phyloP scores from a whole-genome alignment of 2,113 vertebrate species.

The Otocyon megalotis region DNA sequence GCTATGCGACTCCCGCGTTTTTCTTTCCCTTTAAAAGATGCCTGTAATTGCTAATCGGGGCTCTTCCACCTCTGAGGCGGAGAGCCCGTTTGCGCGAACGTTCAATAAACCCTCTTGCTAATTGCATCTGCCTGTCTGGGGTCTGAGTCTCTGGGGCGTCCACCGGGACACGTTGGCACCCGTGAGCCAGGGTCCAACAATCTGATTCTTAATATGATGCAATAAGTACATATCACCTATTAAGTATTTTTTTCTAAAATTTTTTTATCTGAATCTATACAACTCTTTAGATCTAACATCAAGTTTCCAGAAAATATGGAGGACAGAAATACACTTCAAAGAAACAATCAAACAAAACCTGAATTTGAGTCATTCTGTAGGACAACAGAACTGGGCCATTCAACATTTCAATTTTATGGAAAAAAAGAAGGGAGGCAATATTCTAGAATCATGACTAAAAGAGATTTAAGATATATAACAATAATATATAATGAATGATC shows the following conservation, averaged over 20 bases:
- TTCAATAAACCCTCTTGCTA: no score
- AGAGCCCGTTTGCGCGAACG: no score
- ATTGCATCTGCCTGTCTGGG: no score
- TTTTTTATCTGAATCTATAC: neutral
- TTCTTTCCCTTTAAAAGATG: no score
- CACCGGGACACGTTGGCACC: no score
- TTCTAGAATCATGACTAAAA: slow-evolving; percentile 34
- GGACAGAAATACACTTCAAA: neutral
- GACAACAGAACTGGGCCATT: neutral
- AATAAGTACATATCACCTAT: neutral
- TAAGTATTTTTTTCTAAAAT: slow-evolving; percentile 32
- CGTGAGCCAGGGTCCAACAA: no score
- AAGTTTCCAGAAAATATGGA: slow-evolving; percentile 19
- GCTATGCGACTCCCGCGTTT: no score
- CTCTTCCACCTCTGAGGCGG: no score
- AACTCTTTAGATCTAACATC: neutral
- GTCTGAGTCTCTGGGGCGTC: no score
- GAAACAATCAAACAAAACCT: slow-evolving; percentile 38
- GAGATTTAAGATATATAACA: slow-evolving; percentile 17
- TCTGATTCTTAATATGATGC: neutral
- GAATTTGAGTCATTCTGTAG: slow-evolving; percentile 20
- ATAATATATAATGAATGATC: neutral
- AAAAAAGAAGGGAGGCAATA: neutral
- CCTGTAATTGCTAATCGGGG: no score
- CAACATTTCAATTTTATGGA: neutral